Evolutionary conservation across 2,888 invertebrate genomes (phyloP), one percentile per base, ranked within the genome.

Genomic region (Phlogophora meticulosa): DNA sequence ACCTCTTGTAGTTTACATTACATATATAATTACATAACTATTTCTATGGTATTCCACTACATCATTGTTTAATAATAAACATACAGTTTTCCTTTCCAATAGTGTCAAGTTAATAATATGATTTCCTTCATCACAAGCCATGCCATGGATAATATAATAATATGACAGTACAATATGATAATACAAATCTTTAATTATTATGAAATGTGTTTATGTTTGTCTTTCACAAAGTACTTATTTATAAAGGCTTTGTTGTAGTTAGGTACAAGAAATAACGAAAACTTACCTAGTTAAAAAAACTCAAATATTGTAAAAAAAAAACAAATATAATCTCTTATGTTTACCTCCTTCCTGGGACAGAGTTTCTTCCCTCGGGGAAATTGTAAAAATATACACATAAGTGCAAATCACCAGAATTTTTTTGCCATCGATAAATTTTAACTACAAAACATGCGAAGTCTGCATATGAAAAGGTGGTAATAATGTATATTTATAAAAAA

Each of bases 41-140:
- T 66, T 28, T 46, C n/a, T 20, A 53, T 46, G 32, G 9, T 17
- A 32, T 38, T 65, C n/a, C 52, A 45, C 20, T 32, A 32, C 9
- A 17, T 15, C 4, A 66, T 56, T 49, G 48, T 68, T 58, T 67
- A 49, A 17, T 38, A 43, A 32, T 68, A 67, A 11, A 40, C 7
- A 20, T 17, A 34, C 5, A 46, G 36, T 38, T 67, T 57, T 68
- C 57, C 68, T 67, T 67, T 43, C 17, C n/a, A 17, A 9, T 32
- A 22, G 32, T 1, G 4, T 17, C 22, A 20, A 20, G 7, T 40
- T 7, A 42, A 56, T 36, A 28, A 36, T 28, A 48, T 17, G 7
- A 20, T 32, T 45, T 15, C 20, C 15, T 32, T 49, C 4, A 36
- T 34, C 5, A 11, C 17, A 43, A 57, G n/a, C n/a, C n/a, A n/a